Conservation (phyloP, 1,140 invertebrate genomes). For the Macrostomum lignano region DNA sequence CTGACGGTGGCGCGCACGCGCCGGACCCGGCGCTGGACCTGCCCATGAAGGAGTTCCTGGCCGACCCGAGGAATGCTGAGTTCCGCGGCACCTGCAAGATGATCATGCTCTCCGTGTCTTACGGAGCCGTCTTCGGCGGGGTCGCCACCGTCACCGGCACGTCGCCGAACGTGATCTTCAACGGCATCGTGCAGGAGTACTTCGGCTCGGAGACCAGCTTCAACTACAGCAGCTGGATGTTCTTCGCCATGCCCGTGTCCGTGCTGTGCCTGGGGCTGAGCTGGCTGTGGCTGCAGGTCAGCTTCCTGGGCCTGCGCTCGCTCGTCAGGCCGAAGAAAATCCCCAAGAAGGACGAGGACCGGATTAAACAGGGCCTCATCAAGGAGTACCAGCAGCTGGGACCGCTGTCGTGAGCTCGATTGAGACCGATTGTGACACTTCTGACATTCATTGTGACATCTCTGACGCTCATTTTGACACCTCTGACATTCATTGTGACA, state of each 20-base stretch:
- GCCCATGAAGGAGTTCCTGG: no score
- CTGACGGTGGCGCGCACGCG: no score
- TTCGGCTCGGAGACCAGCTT: slow-evolving; percentile 13
- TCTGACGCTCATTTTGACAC: no score
- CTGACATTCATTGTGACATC: no score
- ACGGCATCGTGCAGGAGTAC: slow-evolving; percentile 37
- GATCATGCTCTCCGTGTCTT: slow-evolving; percentile 45
- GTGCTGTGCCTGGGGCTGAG: slow-evolving; percentile 14
- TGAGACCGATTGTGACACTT: no score
- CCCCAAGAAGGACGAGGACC: slow-evolving; percentile 3
- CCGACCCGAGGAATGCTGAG: no score
- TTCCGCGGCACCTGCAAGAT: no score
- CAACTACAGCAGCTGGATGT: slow-evolving; percentile 26
- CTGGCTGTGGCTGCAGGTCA: slow-evolving; percentile 22
- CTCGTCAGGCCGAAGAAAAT: neutral
- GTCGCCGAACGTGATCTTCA: slow-evolving; percentile 52
- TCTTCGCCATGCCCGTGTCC: slow-evolving; percentile 23
- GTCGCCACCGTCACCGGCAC: slow-evolving; percentile 52
- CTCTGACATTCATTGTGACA: no score
- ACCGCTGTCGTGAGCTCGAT: slow-evolving; percentile 36
- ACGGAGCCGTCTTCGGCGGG: slow-evolving; percentile 44
- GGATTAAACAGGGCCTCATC: slow-evolving; percentile 4
- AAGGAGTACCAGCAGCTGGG: slow-evolving; percentile 42
- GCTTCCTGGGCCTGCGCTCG: slow-evolving; percentile 12
- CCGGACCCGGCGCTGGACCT: no score